Base-by-base conservation (phyloP, 2,888 invertebrate genomes). In the Girardia tigrina region DNA sequence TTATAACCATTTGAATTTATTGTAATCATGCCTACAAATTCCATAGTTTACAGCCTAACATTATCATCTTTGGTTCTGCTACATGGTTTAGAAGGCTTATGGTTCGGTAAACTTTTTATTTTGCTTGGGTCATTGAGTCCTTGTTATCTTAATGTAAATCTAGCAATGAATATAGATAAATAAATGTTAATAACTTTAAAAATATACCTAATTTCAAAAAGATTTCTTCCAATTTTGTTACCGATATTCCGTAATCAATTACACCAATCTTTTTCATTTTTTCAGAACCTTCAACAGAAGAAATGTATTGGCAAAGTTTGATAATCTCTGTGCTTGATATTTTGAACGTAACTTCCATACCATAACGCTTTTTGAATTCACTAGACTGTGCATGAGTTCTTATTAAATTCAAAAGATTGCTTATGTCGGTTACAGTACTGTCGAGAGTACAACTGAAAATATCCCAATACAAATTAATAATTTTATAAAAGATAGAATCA, bases 291-390 rank as follows among this genome's bases (percentile, higher is more conserved):
- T 56, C 56, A 56, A 2, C 4, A 4, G 56, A 56, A 20, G 56
- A 56, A 12, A 56, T 12, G n/a, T 56, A 56, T n/a, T 56, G n/a
- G n/a, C 56, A 56, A 8, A 56, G n/a, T 12, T 56, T 16, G 4
- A 56, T 23, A 56, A 56, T 56, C n/a, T 56, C 56, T 16, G n/a
- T 23, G n/a, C 23, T 56, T 16, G n/a, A n/a, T 12, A 56, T 56
- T 56, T 56, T 56, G n/a, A 72, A 72, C n/a, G 73, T 42, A 29
- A 90, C 83, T 0, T 90, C 90, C 76, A 90, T 81, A 26, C 85
- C 84, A 78, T 29, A 78, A 78, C 56, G 69, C 28, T 36, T 69
- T 36, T 78, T 4, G 70, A 23, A 14, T 1, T n/a, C 27, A 72
- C 74, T 42, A 29, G 42, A 36, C 20, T 42, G 56, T 12, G 75